These are phyloP conservation scores for Urocynchramus pylzowi DNA, from an alignment of 2,113 vertebrate species.

Conservation along the genomic window DNA sequence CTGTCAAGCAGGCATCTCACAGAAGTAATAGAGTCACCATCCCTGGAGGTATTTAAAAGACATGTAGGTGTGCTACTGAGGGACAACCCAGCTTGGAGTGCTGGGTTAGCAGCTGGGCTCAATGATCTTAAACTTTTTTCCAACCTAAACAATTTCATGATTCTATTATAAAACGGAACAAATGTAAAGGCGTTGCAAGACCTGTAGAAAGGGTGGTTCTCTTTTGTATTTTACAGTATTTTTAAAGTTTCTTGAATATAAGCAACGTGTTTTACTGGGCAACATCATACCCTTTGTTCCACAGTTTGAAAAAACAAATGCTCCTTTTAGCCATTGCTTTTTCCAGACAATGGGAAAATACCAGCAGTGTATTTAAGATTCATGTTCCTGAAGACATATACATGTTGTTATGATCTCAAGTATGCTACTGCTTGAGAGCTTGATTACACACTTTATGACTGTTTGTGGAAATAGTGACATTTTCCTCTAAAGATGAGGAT, in stretches of 20 bases:
- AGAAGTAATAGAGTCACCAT: background rate
- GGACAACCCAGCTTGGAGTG: background rate
- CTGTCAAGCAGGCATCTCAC: background rate
- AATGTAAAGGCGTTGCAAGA: constrained; percentile 16
- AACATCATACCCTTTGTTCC: constrained; percentile 51
- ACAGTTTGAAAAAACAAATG: constrained; percentile 60
- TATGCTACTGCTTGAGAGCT: background rate
- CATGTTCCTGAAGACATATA: background rate
- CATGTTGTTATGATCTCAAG: background rate
- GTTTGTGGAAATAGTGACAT: background rate
- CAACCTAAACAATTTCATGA: background rate
- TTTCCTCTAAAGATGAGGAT: background rate
- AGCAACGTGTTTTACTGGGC: constrained; percentile 47
- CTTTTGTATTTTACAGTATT: constrained; percentile 37
- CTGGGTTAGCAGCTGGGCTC: background rate
- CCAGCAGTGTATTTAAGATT: background rate
- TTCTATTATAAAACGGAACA: constrained; percentile 45
- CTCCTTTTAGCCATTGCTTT: constrained; percentile 33
- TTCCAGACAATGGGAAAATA: constrained; percentile 2
- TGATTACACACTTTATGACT: background rate
- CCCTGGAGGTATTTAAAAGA: background rate
- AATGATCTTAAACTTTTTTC: background rate
- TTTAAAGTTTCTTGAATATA: constrained; percentile 59
- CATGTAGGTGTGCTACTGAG: background rate
- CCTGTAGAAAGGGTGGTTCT: background rate